Base-by-base conservation (phyloP, 1,140 invertebrate genomes). In the Megalonaias nervosa region DNA sequence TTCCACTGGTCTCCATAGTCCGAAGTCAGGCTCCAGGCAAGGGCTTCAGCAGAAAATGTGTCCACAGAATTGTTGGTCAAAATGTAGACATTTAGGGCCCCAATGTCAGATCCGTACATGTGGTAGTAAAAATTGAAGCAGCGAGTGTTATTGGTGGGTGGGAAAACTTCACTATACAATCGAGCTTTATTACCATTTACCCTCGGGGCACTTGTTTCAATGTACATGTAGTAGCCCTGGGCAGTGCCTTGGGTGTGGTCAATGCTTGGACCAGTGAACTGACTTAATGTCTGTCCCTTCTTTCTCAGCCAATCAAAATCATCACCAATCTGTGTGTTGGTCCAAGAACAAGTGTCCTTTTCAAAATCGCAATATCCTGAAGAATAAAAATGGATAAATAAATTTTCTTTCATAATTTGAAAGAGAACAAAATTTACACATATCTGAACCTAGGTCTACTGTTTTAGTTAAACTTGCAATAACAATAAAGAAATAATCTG, bases 251-350 rank as follows among this genome's bases (percentile, higher is more conserved):
- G 67, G 11, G 87, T 89, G 65, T 89, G 88, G 69, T 89, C 88
- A 31, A 60, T 71, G 56, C 69, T 79, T n/a, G 86, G 86, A 60
- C 87, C 88, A 38, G 86, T 88, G 71, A 82, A 83, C 14, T 94
- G 90, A 71, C 94, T 92, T 0, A 92, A 26, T 11, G 87, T 86
- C 19, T 31, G 66, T 12, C 82, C 84, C 59, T 75, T 72, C 31
- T 74, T 48, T 62, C 82, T 71, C n/a, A 84, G 71, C 87, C 88
- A 88, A 81, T 88, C 86, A 83, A 87, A 89, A 74, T 87, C 82
- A 78, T 88, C 84, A 64, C 77, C 81, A 31, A 60, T 67, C 48
- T 77, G 71, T 21, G 72, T 68, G 61, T 88, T 84, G 60, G 76
- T 84, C 84, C 84, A 89, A 17, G 74, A 83, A 71, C 88, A 89